Percentiles rank a stretch among this genome's conserved stretches.
phyloP scores from a whole-genome alignment of 2,113 vertebrate species.

The Eonycteris spelaea region DNA sequence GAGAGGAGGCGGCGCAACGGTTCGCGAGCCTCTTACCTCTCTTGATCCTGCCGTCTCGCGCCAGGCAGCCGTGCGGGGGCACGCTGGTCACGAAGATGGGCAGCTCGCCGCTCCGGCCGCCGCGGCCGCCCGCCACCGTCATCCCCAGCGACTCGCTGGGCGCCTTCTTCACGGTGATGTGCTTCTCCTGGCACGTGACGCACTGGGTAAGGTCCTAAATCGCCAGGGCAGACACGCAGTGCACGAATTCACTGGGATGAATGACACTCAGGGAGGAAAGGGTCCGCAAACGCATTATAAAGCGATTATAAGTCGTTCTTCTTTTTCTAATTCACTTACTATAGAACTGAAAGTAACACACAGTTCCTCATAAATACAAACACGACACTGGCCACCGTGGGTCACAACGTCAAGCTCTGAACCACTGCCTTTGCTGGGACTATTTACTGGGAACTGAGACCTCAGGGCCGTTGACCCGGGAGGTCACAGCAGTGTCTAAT shows the following conservation, averaged over 20 bases:
- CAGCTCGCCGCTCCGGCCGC: constrained; percentile 96
- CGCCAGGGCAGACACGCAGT: background rate
- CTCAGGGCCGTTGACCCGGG: background rate
- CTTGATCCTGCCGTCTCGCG: constrained; percentile 95
- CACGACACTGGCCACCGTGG: background rate
- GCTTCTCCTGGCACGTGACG: constrained; percentile 96
- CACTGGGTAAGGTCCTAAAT: constrained; percentile 95
- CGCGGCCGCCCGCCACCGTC: constrained; percentile 97
- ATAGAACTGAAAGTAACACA: background rate
- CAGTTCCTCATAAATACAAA: background rate
- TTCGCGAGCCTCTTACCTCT: constrained; percentile 84
- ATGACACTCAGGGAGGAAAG: background rate
- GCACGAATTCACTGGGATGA: background rate
- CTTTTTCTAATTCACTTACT: background rate
- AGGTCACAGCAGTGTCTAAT: background rate
- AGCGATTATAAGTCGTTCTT: no score
- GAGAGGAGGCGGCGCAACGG: background rate
- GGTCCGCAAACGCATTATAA: no score
- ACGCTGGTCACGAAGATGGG: constrained; percentile 99
- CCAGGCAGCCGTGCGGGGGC: constrained; percentile 96
- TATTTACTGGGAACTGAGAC: background rate
- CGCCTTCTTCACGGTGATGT: constrained; percentile 97
- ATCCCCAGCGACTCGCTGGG: constrained; percentile 97
- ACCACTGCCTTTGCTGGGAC: background rate
- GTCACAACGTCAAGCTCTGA: background rate